phyloP scores from a whole-genome alignment of 2,113 vertebrate species.

The Microcebus griseorufus region DNA sequence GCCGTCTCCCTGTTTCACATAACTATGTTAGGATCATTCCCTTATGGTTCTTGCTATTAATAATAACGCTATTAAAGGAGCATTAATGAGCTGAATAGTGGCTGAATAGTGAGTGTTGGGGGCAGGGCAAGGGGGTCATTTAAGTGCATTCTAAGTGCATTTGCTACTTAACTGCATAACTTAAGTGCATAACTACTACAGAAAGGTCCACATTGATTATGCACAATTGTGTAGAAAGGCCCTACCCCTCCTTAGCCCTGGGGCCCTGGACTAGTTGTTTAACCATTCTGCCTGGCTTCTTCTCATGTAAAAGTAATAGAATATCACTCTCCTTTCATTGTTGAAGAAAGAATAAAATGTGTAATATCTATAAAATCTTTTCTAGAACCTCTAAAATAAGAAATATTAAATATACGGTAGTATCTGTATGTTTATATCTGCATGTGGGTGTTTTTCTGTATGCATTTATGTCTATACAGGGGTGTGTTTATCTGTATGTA shows the following conservation, averaged over 20 bases:
- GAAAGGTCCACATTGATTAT: not conserved
- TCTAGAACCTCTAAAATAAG: not conserved
- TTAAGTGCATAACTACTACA: not conserved
- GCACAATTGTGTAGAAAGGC: not conserved
- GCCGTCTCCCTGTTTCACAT: not conserved
- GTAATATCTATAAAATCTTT: not conserved
- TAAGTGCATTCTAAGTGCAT: not conserved
- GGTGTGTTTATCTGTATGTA: slow-evolving; percentile 19
- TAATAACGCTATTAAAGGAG: not conserved
- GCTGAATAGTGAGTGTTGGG: not conserved
- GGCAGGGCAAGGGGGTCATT: not conserved
- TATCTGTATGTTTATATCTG: not conserved
- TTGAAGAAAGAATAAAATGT: not conserved
- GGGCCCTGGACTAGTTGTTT: not conserved
- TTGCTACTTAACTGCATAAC: too few species aligned
- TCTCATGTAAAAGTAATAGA: not conserved
- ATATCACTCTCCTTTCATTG: not conserved
- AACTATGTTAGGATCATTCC: not conserved
- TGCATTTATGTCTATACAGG: not conserved
- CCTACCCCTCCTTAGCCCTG: not conserved
- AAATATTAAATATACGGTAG: not conserved
- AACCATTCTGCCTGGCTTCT: not conserved
- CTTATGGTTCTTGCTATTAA: not conserved
- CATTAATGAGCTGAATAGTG: not conserved
- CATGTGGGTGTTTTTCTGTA: not conserved